These are phyloP conservation scores for Drosophila algonquin DNA, from an alignment of 2,888 invertebrate species.

Conservation along the genomic window DNA sequence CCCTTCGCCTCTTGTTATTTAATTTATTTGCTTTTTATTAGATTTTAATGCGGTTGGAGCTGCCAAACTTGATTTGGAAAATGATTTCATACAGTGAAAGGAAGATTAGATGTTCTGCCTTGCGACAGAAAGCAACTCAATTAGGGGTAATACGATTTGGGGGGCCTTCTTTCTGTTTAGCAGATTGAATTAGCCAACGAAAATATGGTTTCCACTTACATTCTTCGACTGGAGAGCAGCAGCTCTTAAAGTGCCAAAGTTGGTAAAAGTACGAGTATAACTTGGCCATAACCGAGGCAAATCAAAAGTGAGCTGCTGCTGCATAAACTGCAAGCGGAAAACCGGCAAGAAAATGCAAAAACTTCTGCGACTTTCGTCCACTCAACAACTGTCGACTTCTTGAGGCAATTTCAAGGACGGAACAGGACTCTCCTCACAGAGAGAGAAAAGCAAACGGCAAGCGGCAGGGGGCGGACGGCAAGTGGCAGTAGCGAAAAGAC, in stretches of 20 bases:
- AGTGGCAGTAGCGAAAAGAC: conserved; percentile 4
- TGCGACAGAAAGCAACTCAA: conserved; percentile 60
- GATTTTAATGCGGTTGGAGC: conserved; percentile 44
- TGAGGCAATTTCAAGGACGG: too few species aligned
- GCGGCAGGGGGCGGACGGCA: neutral
- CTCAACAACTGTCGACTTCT: conserved; percentile 50
- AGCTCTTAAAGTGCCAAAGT: conserved; percentile 62
- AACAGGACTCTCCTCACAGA: too few species aligned
- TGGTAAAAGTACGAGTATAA: conserved; percentile 22
- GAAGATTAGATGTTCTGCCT: too few species aligned
- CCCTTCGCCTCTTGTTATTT: conserved; percentile 37
- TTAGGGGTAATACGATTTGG: conserved; percentile 64
- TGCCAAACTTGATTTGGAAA: neutral
- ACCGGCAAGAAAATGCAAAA: conserved; percentile 54
- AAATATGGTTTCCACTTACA: conserved; percentile 53
- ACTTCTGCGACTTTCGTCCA: conserved; percentile 46
- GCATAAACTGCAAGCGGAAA: conserved; percentile 37
- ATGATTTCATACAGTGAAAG: too few species aligned
- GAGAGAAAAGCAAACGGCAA: neutral
- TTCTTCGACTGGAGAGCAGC: conserved; percentile 19
- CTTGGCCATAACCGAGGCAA: neutral
- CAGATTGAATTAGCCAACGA: conserved; percentile 65
- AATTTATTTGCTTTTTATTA: conserved; percentile 59
- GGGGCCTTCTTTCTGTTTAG: conserved; percentile 26
- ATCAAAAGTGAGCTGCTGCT: neutral